These are phyloP conservation scores for Brachionus rotundiformis DNA, from an alignment of 1,140 invertebrate species.

Conservation along the genomic window DNA sequence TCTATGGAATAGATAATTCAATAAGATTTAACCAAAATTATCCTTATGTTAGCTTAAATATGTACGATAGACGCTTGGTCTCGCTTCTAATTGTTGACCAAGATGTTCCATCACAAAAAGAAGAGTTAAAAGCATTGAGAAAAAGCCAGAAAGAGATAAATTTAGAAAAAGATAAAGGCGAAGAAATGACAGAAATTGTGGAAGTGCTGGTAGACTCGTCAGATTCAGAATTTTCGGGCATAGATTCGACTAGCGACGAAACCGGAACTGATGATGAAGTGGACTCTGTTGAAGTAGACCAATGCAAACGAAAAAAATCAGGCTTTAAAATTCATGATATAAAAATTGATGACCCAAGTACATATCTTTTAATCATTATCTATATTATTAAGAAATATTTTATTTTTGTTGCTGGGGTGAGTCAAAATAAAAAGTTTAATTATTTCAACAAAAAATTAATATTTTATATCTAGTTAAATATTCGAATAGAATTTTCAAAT, in stretches of 20 bases:
- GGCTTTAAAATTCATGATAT: background rate
- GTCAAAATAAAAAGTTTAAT: background rate
- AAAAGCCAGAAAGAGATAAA: background rate
- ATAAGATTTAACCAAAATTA: background rate
- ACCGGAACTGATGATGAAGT: conserved; percentile 17
- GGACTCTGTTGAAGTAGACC: background rate
- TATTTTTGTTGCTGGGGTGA: too few relatives aligned
- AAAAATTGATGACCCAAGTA: conserved; percentile 31
- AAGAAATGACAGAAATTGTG: background rate
- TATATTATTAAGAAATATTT: too few relatives aligned
- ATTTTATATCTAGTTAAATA: too few relatives aligned
- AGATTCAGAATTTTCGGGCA: background rate
- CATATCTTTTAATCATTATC: background rate
- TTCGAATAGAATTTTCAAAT: too few relatives aligned
- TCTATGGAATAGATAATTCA: background rate
- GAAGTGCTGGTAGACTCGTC: background rate
- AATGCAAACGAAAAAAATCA: background rate
- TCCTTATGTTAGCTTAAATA: background rate
- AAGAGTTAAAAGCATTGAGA: background rate
- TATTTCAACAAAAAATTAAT: too few relatives aligned
- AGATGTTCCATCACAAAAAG: background rate
- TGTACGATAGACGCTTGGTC: conserved; percentile 9
- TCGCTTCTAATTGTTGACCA: background rate
- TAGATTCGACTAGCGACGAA: conserved; percentile 26
- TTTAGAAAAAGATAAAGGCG: background rate